Conservation (phyloP, 2,888 invertebrate species). For the Sialis fuliginosa region DNA sequence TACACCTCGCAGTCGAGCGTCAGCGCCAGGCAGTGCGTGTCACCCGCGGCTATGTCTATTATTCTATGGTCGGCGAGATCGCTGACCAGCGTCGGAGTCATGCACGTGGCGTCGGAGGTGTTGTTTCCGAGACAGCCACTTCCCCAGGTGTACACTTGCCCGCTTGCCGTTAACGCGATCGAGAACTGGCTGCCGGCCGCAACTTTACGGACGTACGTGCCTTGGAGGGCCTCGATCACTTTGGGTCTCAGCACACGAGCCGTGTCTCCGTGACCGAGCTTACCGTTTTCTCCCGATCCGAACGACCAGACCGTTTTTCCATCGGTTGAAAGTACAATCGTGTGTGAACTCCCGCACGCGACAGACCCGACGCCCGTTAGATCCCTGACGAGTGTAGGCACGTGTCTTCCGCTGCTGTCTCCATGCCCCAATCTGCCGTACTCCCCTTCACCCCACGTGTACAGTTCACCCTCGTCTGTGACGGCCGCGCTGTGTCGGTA, state of each 20-base stretch:
- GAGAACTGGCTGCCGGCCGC: conserved; percentile 35
- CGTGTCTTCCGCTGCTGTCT: conserved; percentile 34
- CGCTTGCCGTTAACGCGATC: conserved; percentile 30
- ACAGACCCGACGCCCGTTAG: conserved; percentile 36
- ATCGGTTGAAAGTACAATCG: conserved; percentile 31
- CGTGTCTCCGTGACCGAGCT: conserved; percentile 24
- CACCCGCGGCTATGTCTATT: conserved; percentile 40
- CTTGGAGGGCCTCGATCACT: conserved; percentile 36
- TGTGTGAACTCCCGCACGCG: conserved; percentile 35
- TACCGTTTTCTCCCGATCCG: conserved; percentile 35
- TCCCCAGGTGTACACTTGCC: conserved; percentile 43
- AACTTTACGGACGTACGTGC: conserved; percentile 34
- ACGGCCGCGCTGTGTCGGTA: conserved; percentile 38
- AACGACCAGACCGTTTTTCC: conserved; percentile 38
- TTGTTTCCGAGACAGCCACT: conserved; percentile 39
- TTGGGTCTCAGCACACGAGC: conserved; percentile 34
- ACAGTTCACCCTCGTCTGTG: conserved; percentile 33
- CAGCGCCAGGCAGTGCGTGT: conserved; percentile 40
- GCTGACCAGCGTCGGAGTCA: conserved; percentile 33
- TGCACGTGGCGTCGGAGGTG: conserved; percentile 32
- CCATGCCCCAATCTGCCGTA: conserved; percentile 38
- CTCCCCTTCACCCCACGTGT: conserved; percentile 40
- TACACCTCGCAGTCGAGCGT: conserved; percentile 33
- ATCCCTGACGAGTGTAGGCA: conserved; percentile 38
- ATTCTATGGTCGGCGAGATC: conserved; percentile 31